Evolutionary conservation across 2,113 vertebrate genomes (phyloP).

Genomic region (Myodes glareolus): DNA sequence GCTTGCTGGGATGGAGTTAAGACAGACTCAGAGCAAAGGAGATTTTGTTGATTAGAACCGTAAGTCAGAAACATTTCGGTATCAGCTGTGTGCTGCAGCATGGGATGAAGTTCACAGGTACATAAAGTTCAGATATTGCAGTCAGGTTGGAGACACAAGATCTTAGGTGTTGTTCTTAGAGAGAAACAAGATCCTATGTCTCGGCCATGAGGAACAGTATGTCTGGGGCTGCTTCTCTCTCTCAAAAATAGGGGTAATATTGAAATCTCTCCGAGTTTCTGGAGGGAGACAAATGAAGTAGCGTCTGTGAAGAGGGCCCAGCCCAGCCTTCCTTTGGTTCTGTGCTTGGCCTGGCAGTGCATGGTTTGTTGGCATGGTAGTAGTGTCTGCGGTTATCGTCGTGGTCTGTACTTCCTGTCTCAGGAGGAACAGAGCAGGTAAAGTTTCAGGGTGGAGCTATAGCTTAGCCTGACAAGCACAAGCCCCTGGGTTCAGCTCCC

Average conservation of each 20-base stretch:
- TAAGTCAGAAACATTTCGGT: background rate
- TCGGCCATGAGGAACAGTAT: background rate
- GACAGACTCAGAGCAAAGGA: background rate
- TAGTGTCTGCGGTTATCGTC: background rate
- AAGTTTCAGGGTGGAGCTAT: background rate
- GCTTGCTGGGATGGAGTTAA: constrained; percentile 14
- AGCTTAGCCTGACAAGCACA: background rate
- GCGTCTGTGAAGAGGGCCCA: background rate
- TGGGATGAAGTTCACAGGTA: background rate
- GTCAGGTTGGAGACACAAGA: background rate
- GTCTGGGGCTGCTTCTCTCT: background rate
- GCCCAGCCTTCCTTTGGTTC: background rate
- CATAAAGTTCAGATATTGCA: background rate
- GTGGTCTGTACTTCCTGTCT: background rate
- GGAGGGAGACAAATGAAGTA: background rate
- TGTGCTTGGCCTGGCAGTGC: background rate
- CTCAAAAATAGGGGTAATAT: background rate
- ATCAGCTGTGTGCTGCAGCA: background rate
- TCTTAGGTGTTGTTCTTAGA: background rate
- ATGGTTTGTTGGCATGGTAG: background rate
- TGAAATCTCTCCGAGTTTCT: background rate
- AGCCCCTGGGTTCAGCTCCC: background rate
- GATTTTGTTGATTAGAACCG: background rate
- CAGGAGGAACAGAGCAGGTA: background rate
- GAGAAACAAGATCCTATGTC: background rate